phyloP scores from a whole-genome alignment of 2,113 vertebrate genomes.

The Solenodon paradoxus region DNA sequence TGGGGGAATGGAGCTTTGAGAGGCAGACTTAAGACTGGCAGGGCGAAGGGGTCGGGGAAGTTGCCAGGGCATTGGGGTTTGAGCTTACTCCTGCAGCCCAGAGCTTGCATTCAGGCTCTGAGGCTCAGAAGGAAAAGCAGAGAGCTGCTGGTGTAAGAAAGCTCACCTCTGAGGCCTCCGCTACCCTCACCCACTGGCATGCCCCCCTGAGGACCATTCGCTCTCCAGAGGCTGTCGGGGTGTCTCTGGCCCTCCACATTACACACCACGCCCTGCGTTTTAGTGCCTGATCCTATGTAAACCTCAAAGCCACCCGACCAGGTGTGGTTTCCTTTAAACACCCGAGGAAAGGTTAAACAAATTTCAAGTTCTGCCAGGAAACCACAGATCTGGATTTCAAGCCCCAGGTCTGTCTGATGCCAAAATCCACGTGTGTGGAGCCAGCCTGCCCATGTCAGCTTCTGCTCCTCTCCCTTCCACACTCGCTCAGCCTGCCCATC shows the following conservation, averaged over 20 bases:
- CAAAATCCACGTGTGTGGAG: neutral
- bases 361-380: neutral
- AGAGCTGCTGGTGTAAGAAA: neutral
- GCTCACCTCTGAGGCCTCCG: neutral
- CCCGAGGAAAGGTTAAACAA: neutral
- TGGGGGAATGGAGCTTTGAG: neutral
- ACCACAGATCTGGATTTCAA: neutral
- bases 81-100: neutral
- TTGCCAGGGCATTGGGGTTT: neutral
- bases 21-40: neutral
- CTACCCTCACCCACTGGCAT: neutral
- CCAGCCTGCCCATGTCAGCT: fast-evolving
- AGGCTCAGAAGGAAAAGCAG: neutral
- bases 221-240: neutral
- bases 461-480: neutral
- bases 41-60: fast-evolving
- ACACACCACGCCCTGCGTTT: neutral
- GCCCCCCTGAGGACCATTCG: neutral
- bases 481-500: neutral
- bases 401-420: neutral
- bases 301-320: neutral
- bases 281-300: neutral
- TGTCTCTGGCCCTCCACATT: neutral
- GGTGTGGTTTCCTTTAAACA: neutral
- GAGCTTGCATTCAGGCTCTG: neutral